phyloP scores from a whole-genome alignment of 1,140 invertebrate genomes.

The Eupeodes corollae region DNA sequence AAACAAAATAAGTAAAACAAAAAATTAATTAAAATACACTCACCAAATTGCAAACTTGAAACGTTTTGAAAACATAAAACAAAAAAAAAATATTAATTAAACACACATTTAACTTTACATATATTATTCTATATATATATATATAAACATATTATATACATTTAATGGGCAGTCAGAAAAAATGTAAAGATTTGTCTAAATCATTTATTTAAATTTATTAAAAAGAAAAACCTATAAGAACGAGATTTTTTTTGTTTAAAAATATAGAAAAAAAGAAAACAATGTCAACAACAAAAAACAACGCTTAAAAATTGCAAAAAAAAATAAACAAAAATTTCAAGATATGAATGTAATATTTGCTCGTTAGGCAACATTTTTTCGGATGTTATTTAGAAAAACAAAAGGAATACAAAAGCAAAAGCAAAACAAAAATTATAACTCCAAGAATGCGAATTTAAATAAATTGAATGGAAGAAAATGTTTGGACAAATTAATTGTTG shows the following conservation, averaged over 20 bases:
- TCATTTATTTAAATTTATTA: too few species aligned
- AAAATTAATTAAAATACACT: not conserved
- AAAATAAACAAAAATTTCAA: too few species aligned
- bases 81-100: not conserved
- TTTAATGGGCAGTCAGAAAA: not conserved
- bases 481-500: not conserved
- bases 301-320: too few species aligned
- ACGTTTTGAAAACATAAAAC: not conserved
- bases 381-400: too few species aligned
- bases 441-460: not conserved
- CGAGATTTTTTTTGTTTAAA: too few species aligned
- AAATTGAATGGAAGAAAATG: not conserved
- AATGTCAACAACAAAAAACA: too few species aligned
- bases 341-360: too few species aligned
- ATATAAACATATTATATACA: not conserved
- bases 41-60: not conserved
- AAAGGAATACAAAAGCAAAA: not conserved
- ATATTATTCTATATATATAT: not conserved
- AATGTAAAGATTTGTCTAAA: too few species aligned
- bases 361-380: too few species aligned
- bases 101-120: not conserved
- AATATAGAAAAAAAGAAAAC: too few species aligned
- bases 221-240: too few species aligned
- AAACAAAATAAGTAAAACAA: too few species aligned
- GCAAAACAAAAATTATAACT: not conserved